phyloP scores from a whole-genome alignment of 2,113 vertebrate species.

The Corythoichthys haematopterus region DNA sequence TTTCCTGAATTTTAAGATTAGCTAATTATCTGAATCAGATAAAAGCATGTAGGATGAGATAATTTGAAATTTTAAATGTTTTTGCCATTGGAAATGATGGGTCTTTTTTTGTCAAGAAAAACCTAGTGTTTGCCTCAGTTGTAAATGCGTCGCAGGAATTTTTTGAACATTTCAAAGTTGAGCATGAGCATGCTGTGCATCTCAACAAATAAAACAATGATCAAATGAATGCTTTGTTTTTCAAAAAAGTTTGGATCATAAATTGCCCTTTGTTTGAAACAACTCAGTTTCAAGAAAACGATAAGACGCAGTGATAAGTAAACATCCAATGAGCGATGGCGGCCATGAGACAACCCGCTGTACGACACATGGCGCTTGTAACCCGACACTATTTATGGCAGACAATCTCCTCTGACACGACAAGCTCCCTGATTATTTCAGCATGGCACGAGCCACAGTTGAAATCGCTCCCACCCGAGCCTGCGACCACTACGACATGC shows the following conservation, averaged over 20 bases:
- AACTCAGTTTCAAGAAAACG: background rate
- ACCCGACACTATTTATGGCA: slow-evolving; percentile 38
- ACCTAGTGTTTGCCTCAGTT: no score
- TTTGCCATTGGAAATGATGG: no score
- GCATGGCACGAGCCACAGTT: slow-evolving; percentile 45
- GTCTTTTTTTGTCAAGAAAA: no score
- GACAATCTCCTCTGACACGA: slow-evolving; percentile 34
- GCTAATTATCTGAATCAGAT: no score
- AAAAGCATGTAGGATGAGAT: no score
- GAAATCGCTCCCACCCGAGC: slow-evolving; percentile 43
- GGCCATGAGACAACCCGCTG: slow-evolving; percentile 24
- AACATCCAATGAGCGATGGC: background rate
- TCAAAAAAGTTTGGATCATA: background rate
- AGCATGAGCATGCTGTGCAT: no score
- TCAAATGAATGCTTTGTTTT: background rate
- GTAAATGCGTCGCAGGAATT: no score
- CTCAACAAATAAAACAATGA: no score
- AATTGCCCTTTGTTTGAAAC: background rate
- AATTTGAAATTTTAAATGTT: no score
- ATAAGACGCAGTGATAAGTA: background rate
- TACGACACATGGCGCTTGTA: slow-evolving; percentile 38
- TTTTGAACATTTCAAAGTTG: no score
- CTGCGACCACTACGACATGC: slow-evolving; percentile 39
- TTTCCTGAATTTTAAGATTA: no score
- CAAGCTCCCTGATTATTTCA: slow-evolving; percentile 45